These are phyloP conservation scores for Eledone cirrhosa DNA, from an alignment of 2,888 invertebrate species.

Conservation along the genomic window DNA sequence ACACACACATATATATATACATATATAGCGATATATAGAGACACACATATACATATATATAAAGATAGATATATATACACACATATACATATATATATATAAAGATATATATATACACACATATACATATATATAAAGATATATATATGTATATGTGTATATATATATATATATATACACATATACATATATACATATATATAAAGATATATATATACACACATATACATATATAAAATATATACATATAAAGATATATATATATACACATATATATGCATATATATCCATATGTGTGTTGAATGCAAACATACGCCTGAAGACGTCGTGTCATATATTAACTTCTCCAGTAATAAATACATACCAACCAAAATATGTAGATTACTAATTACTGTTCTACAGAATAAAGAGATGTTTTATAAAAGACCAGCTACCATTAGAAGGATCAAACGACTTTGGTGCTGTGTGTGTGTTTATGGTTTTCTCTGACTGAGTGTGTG, in stretches of 20 bases:
- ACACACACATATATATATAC: background rate
- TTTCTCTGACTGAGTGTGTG: too few species aligned
- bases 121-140: too few species aligned
- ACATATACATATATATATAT: constrained; percentile 5
- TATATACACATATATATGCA: background rate
- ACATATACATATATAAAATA: background rate
- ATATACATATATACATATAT: background rate
- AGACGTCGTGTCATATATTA: too few species aligned
- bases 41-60: background rate
- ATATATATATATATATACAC: background rate
- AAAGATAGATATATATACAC: background rate
- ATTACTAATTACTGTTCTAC: too few species aligned
- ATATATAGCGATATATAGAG: too few species aligned
- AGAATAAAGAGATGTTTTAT: too few species aligned
- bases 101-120: constrained; percentile 7
- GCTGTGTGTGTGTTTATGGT: too few species aligned
- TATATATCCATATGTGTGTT: background rate
- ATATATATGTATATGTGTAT: background rate
- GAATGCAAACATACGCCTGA: too few species aligned
- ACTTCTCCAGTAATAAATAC: too few species aligned
- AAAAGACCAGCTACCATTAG: too few species aligned
- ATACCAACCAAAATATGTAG: too few species aligned
- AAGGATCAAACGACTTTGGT: too few species aligned
- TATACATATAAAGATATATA: background rate
- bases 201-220: background rate